Evolutionary conservation across 2,113 vertebrate species (phyloP).

Genomic region (Galemys pyrenaicus): DNA sequence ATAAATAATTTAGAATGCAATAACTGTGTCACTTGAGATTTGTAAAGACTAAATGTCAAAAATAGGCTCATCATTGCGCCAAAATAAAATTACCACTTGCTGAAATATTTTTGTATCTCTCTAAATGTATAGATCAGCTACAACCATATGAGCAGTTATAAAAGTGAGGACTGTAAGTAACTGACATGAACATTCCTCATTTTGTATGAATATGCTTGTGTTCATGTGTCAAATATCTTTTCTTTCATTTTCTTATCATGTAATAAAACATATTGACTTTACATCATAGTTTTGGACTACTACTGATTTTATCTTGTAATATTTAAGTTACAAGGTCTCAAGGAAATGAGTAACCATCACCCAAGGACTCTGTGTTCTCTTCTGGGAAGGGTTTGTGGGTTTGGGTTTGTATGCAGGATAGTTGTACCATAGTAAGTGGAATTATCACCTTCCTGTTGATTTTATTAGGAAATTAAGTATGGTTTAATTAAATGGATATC

Average conservation of each 20-base stretch:
- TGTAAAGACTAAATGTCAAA: neutral
- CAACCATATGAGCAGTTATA: neutral
- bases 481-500: neutral
- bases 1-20: slow-evolving; percentile 28
- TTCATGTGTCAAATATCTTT: too few relatives aligned
- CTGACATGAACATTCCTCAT: too few relatives aligned
- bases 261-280: too few relatives aligned
- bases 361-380: neutral
- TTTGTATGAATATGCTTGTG: neutral
- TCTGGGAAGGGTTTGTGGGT: neutral
- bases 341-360: too few relatives aligned
- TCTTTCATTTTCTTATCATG: too few relatives aligned
- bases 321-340: too few relatives aligned
- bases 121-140: neutral
- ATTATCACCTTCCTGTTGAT: neutral
- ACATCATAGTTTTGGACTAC: too few relatives aligned
- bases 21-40: neutral
- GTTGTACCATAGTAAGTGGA: neutral
- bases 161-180: neutral
- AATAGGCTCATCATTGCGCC: neutral
- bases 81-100: neutral
- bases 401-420: neutral
- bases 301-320: too few relatives aligned
- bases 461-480: neutral
- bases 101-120: neutral